Evolutionary conservation across 2,113 vertebrate genomes (phyloP).

Genomic region (Climacteris rufus): DNA sequence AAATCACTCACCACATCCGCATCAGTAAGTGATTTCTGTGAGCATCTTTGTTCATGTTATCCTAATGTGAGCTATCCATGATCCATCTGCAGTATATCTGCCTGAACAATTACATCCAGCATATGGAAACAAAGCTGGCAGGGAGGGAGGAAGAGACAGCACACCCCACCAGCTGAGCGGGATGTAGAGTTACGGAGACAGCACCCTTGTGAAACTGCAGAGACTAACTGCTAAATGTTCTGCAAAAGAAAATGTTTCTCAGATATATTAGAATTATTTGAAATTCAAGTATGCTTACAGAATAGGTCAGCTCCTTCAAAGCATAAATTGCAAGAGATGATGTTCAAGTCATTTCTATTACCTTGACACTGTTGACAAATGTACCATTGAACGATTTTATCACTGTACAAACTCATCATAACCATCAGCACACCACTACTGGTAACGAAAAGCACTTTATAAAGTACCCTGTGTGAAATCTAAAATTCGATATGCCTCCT

Average conservation of each 20-base stretch:
- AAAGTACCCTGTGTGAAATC: not conserved
- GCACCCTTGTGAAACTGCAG: not conserved
- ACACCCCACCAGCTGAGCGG: accelerated
- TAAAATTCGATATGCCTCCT: not conserved
- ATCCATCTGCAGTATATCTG: not conserved
- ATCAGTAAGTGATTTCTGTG: not conserved
- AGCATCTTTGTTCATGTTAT: not conserved
- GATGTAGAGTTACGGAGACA: accelerated
- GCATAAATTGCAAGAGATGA: not conserved
- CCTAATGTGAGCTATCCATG: not conserved
- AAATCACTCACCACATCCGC: not conserved
- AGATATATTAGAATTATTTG: not conserved
- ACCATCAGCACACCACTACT: not conserved
- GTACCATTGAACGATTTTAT: not conserved
- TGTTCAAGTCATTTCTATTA: not conserved
- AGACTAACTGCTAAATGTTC: not conserved
- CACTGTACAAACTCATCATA: not conserved
- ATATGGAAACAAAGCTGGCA: not conserved
- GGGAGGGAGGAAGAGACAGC: not conserved
- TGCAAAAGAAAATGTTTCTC: not conserved
- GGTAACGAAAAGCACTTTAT: not conserved
- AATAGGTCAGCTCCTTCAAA: not conserved
- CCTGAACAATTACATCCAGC: not conserved
- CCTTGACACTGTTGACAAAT: constrained; percentile 22
- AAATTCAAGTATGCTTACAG: not conserved